phyloP scores from a whole-genome alignment of 2,797 vertebrate species.

The Oryzias sinensis region DNA sequence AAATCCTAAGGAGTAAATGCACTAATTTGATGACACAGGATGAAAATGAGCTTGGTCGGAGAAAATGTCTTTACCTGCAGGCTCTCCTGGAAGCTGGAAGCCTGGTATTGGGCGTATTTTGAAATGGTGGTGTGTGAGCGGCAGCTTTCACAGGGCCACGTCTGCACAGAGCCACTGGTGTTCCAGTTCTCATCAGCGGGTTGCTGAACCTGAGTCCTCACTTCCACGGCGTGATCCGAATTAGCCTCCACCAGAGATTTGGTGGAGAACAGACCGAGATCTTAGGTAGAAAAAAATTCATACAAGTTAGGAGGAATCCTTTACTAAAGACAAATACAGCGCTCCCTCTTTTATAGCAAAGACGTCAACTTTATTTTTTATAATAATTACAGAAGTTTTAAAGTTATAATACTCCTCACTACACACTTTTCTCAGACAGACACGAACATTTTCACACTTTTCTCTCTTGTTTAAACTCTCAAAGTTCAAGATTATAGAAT shows the following conservation, averaged over 20 bases:
- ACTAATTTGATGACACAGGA: no score
- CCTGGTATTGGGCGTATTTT: conserved; percentile 93
- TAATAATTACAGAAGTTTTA: no score
- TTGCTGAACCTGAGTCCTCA: conserved; percentile 92
- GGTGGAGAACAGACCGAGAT: conserved; percentile 90
- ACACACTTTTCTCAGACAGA: no score
- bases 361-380: no score
- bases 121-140: conserved; percentile 92
- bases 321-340: background rate
- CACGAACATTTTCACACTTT: no score
- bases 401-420: no score
- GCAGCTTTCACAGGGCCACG: conserved; percentile 94
- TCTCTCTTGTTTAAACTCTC: no score
- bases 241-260: conserved; percentile 93
- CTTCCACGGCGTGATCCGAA: conserved; percentile 87
- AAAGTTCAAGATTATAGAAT: no score
- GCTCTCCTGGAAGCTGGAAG: conserved; percentile 92
- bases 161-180: conserved; percentile 78
- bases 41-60: conserved; percentile 20
- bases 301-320: background rate
- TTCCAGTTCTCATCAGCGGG: conserved; percentile 94
- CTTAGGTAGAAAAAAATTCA: conserved; percentile 52
- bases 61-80: conserved; percentile 79
- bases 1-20: no score
- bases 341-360: no score